Conservation (phyloP, 2,797 vertebrate species). For the Lepus oiostolus region DNA sequence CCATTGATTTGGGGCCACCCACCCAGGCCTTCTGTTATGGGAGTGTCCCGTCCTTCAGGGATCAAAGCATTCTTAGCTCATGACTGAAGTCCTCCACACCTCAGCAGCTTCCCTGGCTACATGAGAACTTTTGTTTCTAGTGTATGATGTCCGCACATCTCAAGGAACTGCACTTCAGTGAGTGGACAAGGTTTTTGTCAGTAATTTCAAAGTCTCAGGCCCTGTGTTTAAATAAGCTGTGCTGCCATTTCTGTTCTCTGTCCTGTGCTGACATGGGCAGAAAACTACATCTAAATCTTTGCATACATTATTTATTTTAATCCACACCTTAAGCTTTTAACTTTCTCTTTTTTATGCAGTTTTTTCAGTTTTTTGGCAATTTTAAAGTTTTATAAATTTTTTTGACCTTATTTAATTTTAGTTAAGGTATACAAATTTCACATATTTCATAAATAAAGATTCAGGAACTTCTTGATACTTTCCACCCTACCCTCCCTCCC, state of each 20-base stretch:
- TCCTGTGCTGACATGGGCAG: neutral
- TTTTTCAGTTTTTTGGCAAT: too few relatives aligned
- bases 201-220: neutral
- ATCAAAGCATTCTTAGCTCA: neutral
- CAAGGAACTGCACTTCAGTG: neutral
- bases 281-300: neutral
- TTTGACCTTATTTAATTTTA: too few relatives aligned
- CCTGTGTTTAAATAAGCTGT: neutral
- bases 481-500: too few relatives aligned
- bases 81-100: neutral
- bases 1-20: neutral
- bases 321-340: neutral
- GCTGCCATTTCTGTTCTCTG: neutral
- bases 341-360: neutral
- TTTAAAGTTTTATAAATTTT: too few relatives aligned
- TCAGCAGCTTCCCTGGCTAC: neutral
- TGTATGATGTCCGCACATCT: neutral
- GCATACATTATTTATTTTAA: neutral
- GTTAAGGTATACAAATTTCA: too few relatives aligned
- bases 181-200: neutral
- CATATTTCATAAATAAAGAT: too few relatives aligned
- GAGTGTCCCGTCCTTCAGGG: neutral
- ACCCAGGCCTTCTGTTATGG: neutral
- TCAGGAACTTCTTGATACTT: too few relatives aligned
- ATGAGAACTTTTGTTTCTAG: neutral